These are phyloP conservation scores for Rhadina sibilatrix DNA, from an alignment of 2,113 vertebrate genomes.

Conservation along the genomic window DNA sequence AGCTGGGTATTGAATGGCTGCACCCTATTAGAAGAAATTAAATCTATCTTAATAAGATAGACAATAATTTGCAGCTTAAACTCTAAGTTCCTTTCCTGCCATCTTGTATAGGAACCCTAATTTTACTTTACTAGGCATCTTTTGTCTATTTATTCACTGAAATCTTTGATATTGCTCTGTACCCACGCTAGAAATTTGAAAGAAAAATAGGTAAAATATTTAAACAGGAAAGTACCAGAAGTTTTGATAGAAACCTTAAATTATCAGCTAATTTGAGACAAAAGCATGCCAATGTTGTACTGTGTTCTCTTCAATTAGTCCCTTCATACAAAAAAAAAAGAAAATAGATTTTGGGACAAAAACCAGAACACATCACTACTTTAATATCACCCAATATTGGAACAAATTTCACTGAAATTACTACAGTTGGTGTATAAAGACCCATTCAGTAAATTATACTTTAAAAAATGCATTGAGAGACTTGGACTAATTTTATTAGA, in stretches of 20 bases:
- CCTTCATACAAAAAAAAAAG: not conserved
- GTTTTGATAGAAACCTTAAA: not conserved
- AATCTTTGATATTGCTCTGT: not conserved
- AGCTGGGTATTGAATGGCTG: not conserved
- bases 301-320: not conserved
- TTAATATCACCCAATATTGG: not conserved
- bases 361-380: not conserved
- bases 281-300: not conserved
- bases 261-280: not conserved
- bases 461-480: not conserved
- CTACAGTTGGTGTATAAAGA: not conserved
- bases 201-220: not conserved
- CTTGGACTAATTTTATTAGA: constrained; percentile 21
- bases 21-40: not conserved
- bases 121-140: not conserved
- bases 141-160: not conserved
- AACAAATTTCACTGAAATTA: not conserved
- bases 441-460: not conserved
- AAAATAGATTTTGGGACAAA: not conserved
- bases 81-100: not conserved
- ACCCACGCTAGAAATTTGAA: not conserved
- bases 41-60: not conserved
- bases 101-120: not conserved
- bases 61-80: not conserved
- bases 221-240: not conserved